Evolutionary conservation across 2,888 invertebrate genomes (phyloP), one percentile per base, ranked within the genome.

Genomic region (Nephrotoma guestfalica): DNA sequence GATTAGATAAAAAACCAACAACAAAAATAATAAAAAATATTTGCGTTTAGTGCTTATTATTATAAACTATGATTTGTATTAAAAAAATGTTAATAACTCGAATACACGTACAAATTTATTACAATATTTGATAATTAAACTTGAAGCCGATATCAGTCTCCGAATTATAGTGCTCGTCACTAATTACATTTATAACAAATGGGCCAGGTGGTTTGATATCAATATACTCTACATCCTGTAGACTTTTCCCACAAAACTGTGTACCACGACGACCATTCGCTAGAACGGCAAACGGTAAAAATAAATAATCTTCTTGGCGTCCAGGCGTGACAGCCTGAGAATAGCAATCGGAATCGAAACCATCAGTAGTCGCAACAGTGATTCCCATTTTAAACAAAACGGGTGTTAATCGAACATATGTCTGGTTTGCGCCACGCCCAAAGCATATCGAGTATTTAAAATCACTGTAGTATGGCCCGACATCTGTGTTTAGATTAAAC

Each of bases 391-490:
- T 18, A 45, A 86, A 86, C 40, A 13, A 86, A 2, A 40, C n/a
- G 0, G 43, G 30, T 47, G 9, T 86, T 11, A 86, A 30, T n/a
- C 42, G 84, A 41, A 84, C 42, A 6, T 6, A 42, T 41, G 84
- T 7, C 0, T 13, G 9, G 11, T 15, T 41, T 84, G 11, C 84
- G 3, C 41, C 15, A 15, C 84, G 84, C 88, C 92, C 93, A 89
- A 95, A 94, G 90, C 95, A 95, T 0, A 94, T 94, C 0, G 94
- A 93, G 88, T 95, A 95, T 0, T 92, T 91, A 87, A 94, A 88
- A 87, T 92, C 93, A 0, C 92, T 93, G 87, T 93, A 93, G 88
- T 94, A 94, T 0, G 93, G 93, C 0, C 93, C 93, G 0, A 90
- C 88, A 0, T 92, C 92, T 4, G 92, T 89, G 89, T 93, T 93